Evolutionary conservation across 1,140 invertebrate species (phyloP).

Genomic region (Sipha flava): DNA sequence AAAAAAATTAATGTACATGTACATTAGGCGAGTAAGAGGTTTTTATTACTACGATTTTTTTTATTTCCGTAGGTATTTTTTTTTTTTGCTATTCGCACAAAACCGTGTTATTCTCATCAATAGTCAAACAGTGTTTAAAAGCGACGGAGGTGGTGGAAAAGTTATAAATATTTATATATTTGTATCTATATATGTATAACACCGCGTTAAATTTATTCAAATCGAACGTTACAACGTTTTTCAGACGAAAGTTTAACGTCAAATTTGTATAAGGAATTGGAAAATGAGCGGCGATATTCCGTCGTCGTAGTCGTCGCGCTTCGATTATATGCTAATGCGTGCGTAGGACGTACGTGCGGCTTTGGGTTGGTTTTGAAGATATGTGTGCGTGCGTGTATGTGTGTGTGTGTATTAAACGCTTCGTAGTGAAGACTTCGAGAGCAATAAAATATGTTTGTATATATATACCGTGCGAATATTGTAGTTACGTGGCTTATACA

Average conservation of each 20-base stretch:
- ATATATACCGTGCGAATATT: too few species aligned
- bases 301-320: neutral
- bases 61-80: too few species aligned
- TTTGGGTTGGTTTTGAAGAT: too few species aligned
- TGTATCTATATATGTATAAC: too few species aligned
- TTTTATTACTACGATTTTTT: too few species aligned
- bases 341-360: neutral
- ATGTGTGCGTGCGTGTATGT: neutral
- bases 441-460: neutral
- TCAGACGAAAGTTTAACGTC: neutral
- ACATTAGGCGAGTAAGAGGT: too few species aligned
- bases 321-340: neutral
- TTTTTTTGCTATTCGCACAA: too few species aligned
- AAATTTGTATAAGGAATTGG: neutral
- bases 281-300: neutral
- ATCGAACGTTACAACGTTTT: neutral
- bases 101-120: too few species aligned
- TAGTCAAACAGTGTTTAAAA: neutral
- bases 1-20: neutral
- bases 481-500: neutral
- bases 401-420: too few species aligned
- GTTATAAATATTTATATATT: neutral
- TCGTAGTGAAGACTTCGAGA: neutral
- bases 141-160: neutral
- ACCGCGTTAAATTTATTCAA: neutral